Percentiles rank a stretch among this genome's conserved stretches.
Conservation (phyloP, 2,888 invertebrate genomes). For the Endotricha flammealis region DNA sequence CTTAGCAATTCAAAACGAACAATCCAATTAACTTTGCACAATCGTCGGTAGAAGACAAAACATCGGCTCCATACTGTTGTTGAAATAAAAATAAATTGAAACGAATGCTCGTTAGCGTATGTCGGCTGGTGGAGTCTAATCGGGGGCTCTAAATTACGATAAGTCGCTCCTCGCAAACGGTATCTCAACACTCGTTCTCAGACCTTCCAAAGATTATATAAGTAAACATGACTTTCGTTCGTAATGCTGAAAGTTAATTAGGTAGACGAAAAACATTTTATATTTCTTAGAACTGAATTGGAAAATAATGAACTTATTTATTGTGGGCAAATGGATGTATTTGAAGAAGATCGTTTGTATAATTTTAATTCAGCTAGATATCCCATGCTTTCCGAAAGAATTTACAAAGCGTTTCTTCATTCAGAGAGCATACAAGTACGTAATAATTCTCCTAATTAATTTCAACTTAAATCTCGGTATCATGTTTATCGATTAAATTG, state of each 20-base stretch:
- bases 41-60: slow-evolving; percentile 66
- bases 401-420: no score
- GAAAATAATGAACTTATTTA: no score
- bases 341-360: no score
- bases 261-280: background rate
- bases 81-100: slow-evolving; percentile 65
- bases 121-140: slow-evolving; percentile 67
- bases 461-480: no score
- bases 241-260: slow-evolving; percentile 32
- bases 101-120: slow-evolving; percentile 72
- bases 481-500: no score
- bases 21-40: slow-evolving; percentile 68
- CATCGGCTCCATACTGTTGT: slow-evolving; percentile 62
- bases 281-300: no score
- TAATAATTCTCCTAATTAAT: no score
- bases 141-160: slow-evolving; percentile 74
- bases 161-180: slow-evolving; percentile 63
- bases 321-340: no score
- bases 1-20: slow-evolving; percentile 41
- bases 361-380: no score
- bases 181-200: slow-evolving; percentile 69
- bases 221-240: slow-evolving; percentile 58
- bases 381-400: no score
- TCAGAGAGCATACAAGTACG: no score
- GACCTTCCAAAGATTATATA: slow-evolving; percentile 55